Base-by-base conservation (phyloP, 1,140 invertebrate species). In the Bombyx mori region DNA sequence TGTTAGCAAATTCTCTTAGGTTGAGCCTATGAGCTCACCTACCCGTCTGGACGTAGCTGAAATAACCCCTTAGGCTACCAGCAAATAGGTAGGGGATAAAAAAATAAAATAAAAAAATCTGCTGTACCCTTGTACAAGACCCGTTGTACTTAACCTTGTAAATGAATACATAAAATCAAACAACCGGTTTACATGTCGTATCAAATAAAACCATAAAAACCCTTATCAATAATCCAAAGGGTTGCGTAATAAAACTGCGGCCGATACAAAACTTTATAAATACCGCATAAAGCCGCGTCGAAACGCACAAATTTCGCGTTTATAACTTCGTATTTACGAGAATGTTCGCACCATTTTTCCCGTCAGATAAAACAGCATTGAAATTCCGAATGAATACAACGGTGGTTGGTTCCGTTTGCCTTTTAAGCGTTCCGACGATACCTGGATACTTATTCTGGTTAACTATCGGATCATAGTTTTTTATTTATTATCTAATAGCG, bases 261-360 rank as follows among this genome's bases (percentile, higher is more conserved):
- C 45, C n/a, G 8, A 9, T 46, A 12, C n/a, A 46, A 46, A 46
- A 46, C 8, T 9, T 46, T 46, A 46, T 46, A 12, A 9, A 8
- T 9, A 46, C n/a, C 1, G n/a, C 45, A 9, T 46, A 9, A 12
- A 46, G n/a, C n/a, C 45, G 45, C 6, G 8, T 46, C 8, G 8
- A 3, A 46, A 12, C 45, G 45, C 8, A 35, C 26, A 57, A 54
- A 60, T 57, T 63, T 66, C 70, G 68, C 63, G 55, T 62, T 62
- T 73, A 73, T 75, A 77, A 76, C 75, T 71, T 62, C 64, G 72
- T 58, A 73, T 78, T 80, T 80, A 80, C 68, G 72, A 59, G 68
- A 61, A 76, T 75, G 71, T 77, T 80, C 75, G 77, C 68, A 68
- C 62, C 62, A 59, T 58, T 55, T 62, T 73, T 75, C 74, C 74